Evolutionary conservation across 1,140 invertebrate species (phyloP).

Genomic region (Ylistrum balloti): DNA sequence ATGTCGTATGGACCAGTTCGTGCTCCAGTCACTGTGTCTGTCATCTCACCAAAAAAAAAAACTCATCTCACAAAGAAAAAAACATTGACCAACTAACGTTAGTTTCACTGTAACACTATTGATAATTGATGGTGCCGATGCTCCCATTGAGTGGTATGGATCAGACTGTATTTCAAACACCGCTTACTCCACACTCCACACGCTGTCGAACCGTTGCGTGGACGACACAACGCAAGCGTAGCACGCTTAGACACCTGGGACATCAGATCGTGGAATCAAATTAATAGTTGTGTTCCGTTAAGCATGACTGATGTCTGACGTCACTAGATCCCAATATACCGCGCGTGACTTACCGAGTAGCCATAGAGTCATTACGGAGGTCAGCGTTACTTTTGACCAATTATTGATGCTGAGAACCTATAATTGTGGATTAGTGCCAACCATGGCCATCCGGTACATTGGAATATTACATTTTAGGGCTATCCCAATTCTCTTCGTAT

Average conservation of each 20-base stretch:
- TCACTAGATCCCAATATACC: slow-evolving; percentile 10
- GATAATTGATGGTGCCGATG: neutral
- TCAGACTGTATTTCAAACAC: neutral
- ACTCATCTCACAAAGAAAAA: neutral
- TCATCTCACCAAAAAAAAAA: neutral
- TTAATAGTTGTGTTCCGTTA: slow-evolving; percentile 35
- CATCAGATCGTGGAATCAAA: slow-evolving; percentile 18
- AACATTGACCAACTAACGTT: neutral
- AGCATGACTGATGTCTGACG: neutral
- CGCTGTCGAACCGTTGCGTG: slow-evolving; percentile 19
- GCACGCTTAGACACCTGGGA: slow-evolving; percentile 36
- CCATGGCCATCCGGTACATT: neutral
- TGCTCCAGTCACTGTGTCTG: neutral
- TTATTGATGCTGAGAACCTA: neutral
- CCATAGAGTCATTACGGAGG: neutral
- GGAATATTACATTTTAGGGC: neutral
- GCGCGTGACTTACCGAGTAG: slow-evolving; percentile 1
- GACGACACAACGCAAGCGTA: slow-evolving; percentile 6
- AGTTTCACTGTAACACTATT: neutral
- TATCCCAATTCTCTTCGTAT: neutral
- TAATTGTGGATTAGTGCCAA: neutral
- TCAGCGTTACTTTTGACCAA: neutral
- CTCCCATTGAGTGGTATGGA: neutral
- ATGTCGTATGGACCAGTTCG: neutral
- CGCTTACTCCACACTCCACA: neutral